Conservation (phyloP, 2,888 invertebrate species). For the Synergus umbraculus region DNA sequence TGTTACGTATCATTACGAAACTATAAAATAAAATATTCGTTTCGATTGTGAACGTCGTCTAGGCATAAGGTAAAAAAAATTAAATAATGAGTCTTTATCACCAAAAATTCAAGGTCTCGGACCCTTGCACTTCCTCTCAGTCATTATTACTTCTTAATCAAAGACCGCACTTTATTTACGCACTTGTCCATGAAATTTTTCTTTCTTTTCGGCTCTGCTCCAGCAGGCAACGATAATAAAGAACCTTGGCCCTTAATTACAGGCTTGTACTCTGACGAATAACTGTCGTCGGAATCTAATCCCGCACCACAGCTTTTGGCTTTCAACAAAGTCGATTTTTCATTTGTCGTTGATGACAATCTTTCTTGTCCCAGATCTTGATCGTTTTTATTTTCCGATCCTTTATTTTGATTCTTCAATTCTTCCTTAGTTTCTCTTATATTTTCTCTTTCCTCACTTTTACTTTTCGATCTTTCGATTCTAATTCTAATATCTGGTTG, state of each 20-base stretch:
- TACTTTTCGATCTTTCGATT: slow-evolving; percentile 25
- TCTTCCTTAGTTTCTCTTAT: neutral
- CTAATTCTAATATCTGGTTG: neutral
- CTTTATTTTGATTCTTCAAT: neutral
- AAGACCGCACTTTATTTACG: slow-evolving; percentile 73
- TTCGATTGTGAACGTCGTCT: slow-evolving; percentile 30
- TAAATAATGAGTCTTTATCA: slow-evolving; percentile 64
- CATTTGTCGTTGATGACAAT: slow-evolving; percentile 15
- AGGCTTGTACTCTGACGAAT: slow-evolving; percentile 64
- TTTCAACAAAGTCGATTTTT: slow-evolving; percentile 63
- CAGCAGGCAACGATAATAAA: slow-evolving; percentile 80
- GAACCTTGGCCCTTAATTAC: slow-evolving; percentile 76
- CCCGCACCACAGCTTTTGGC: slow-evolving; percentile 74
- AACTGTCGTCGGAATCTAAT: slow-evolving; percentile 66
- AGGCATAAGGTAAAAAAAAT: slow-evolving; percentile 53
- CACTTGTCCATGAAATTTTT: slow-evolving; percentile 88
- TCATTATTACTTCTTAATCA: slow-evolving; percentile 68
- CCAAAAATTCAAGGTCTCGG: slow-evolving; percentile 38
- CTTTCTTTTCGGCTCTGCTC: slow-evolving; percentile 83
- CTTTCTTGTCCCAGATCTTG: neutral
- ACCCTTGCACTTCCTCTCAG: slow-evolving; percentile 29
- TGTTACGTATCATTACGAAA: neutral
- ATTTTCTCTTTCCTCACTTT: neutral
- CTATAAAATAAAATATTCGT: slow-evolving; percentile 26
- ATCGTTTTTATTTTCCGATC: neutral